Evolutionary conservation across 2,797 vertebrate genomes (phyloP).

Genomic region (Saxicola maurus): DNA sequence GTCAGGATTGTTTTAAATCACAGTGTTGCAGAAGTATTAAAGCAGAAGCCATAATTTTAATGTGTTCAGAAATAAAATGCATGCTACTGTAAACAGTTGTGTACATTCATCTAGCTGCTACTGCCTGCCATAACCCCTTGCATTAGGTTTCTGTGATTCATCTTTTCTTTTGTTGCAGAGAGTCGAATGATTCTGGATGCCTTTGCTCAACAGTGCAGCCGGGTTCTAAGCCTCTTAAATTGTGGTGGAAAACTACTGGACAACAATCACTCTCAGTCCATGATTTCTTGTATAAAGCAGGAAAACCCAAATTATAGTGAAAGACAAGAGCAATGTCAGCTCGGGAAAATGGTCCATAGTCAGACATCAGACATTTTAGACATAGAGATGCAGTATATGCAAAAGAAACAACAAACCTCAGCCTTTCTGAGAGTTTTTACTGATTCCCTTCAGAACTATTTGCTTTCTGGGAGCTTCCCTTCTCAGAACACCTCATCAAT

Average conservation of each 20-base stretch:
- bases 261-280: slow-evolving; percentile 75
- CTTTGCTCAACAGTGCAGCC: slow-evolving; percentile 97
- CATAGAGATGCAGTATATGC: slow-evolving; percentile 83
- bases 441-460: slow-evolving; percentile 94
- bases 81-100: not conserved
- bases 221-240: slow-evolving; percentile 95
- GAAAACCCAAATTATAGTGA: slow-evolving; percentile 79
- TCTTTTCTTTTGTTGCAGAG: slow-evolving; percentile 77
- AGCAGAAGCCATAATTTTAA: slow-evolving; percentile 17
- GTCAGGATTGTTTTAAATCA: slow-evolving; percentile 54
- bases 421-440: slow-evolving; percentile 94
- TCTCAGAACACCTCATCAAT: slow-evolving; percentile 71
- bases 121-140: slow-evolving; percentile 16
- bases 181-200: slow-evolving; percentile 95
- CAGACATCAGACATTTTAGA: slow-evolving; percentile 78
- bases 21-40: slow-evolving; percentile 33
- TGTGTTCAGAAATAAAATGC: slow-evolving; percentile 34
- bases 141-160: slow-evolving; percentile 37
- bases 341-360: slow-evolving; percentile 79
- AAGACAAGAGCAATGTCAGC: slow-evolving; percentile 76
- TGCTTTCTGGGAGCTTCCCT: slow-evolving; percentile 84
- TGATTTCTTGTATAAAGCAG: slow-evolving; percentile 88
- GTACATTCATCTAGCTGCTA: slow-evolving; percentile 5
- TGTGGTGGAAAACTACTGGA: slow-evolving; percentile 91
- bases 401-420: slow-evolving; percentile 92